These are phyloP conservation scores for Archocentrus centrarchus DNA, from an alignment of 2,113 vertebrate genomes.

Conservation along the genomic window DNA sequence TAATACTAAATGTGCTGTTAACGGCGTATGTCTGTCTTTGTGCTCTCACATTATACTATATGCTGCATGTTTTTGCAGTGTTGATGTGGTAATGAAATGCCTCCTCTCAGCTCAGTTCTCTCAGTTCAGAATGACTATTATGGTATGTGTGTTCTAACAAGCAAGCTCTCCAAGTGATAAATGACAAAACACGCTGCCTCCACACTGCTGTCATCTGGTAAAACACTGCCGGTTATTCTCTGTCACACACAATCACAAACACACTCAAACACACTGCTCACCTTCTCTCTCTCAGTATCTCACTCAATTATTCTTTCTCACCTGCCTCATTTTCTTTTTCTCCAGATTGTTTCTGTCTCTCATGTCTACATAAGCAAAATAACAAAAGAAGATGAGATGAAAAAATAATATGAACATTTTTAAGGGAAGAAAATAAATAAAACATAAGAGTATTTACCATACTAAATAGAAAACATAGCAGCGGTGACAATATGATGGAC, in stretches of 20 bases:
- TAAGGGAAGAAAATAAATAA: slow-evolving; percentile 28
- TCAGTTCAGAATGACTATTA: slow-evolving; percentile 68
- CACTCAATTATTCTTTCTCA: slow-evolving; percentile 13
- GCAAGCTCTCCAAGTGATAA: slow-evolving; percentile 73
- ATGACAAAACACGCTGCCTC: slow-evolving; percentile 67
- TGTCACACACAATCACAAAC: slow-evolving; percentile 22
- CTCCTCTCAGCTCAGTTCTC: slow-evolving; percentile 46
- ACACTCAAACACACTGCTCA: background rate
- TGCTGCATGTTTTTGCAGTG: slow-evolving; percentile 16
- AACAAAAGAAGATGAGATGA: background rate
- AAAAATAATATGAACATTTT: background rate
- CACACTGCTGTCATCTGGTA: slow-evolving; percentile 62
- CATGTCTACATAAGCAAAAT: background rate
- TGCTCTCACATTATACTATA: slow-evolving; percentile 1
- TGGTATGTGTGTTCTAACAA: slow-evolving; percentile 65
- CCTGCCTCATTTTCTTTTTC: slow-evolving; percentile 33
- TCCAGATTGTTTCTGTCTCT: background rate
- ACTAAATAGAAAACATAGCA: background rate
- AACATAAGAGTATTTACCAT: slow-evolving; percentile 1
- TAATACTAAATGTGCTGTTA: background rate
- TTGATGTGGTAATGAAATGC: slow-evolving; percentile 62
- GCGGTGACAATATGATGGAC: background rate
- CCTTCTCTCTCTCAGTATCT: background rate
- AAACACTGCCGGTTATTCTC: slow-evolving; percentile 22
- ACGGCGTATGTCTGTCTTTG: background rate